phyloP scores from a whole-genome alignment of 2,888 invertebrate species.

The Phortica magna region DNA sequence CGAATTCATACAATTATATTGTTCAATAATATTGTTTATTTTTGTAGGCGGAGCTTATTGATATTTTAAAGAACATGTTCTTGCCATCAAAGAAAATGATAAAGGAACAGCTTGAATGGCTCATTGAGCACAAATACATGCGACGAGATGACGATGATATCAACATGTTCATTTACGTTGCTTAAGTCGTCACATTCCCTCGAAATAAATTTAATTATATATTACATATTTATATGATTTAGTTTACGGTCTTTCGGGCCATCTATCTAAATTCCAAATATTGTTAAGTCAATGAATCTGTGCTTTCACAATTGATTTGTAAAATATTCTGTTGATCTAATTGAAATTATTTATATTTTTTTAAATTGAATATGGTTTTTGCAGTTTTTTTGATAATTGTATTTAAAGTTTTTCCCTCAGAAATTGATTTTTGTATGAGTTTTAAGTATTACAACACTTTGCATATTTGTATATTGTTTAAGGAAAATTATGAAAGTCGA shows the following conservation, averaged over 20 bases:
- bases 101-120: slow-evolving; percentile 99
- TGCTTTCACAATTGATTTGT: background rate
- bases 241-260: too few species aligned
- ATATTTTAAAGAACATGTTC: slow-evolving; percentile 99
- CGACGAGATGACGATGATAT: slow-evolving; percentile 97
- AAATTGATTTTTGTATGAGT: background rate
- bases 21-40: slow-evolving; percentile 1
- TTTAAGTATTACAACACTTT: slow-evolving; percentile 18
- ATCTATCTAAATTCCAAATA: too few species aligned
- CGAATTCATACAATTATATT: background rate
- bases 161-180: slow-evolving; percentile 98
- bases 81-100: slow-evolving; percentile 99
- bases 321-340: background rate
- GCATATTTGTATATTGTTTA: background rate
- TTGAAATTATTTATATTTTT: background rate
- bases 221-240: too few species aligned
- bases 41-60: slow-evolving; percentile 92
- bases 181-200: slow-evolving; percentile 79
- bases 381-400: background rate
- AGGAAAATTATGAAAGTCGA: background rate
- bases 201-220: too few species aligned
- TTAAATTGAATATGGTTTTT: too few species aligned
- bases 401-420: background rate
- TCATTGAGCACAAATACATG: slow-evolving; percentile 99
- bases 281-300: background rate